Conservation (phyloP, 2,888 invertebrate species). For the Camptogramma bilineatum region DNA sequence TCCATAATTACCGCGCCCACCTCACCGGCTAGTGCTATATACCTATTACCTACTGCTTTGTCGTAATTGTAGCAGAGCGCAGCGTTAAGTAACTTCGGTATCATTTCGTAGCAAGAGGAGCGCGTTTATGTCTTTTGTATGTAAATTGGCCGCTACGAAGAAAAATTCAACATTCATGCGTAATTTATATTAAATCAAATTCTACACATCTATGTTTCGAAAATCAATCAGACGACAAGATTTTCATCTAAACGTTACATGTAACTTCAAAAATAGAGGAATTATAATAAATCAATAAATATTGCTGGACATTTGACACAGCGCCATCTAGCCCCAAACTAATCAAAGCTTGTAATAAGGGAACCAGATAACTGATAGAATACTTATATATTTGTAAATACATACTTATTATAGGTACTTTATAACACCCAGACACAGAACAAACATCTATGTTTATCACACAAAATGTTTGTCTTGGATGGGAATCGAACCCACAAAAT, state of each 20-base stretch:
- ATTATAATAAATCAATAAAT: too few relatives aligned
- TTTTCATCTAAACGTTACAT: neutral
- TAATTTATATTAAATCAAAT: neutral
- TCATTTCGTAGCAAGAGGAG: constrained; percentile 20
- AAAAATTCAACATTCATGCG: neutral
- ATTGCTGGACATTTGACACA: too few relatives aligned
- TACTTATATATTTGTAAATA: too few relatives aligned
- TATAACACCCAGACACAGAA: too few relatives aligned
- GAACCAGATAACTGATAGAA: too few relatives aligned
- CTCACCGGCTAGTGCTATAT: neutral
- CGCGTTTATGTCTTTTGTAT: constrained; percentile 40
- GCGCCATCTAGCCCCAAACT: too few relatives aligned
- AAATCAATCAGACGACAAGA: neutral
- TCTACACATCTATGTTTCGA: neutral
- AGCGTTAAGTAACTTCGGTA: constrained; percentile 5
- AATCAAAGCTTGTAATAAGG: too few relatives aligned
- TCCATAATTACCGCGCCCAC: constrained; percentile 9
- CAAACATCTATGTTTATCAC: too few relatives aligned
- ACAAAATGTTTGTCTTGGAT: too few relatives aligned
- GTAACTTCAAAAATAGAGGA: neutral
- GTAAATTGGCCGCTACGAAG: constrained; percentile 6
- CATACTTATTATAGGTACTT: too few relatives aligned
- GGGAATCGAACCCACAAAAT: too few relatives aligned
- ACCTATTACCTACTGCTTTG: neutral
- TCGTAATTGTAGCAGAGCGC: neutral